These are phyloP conservation scores for Melangyna quadrimaculata DNA, from an alignment of 2,888 invertebrate genomes.

Conservation along the genomic window DNA sequence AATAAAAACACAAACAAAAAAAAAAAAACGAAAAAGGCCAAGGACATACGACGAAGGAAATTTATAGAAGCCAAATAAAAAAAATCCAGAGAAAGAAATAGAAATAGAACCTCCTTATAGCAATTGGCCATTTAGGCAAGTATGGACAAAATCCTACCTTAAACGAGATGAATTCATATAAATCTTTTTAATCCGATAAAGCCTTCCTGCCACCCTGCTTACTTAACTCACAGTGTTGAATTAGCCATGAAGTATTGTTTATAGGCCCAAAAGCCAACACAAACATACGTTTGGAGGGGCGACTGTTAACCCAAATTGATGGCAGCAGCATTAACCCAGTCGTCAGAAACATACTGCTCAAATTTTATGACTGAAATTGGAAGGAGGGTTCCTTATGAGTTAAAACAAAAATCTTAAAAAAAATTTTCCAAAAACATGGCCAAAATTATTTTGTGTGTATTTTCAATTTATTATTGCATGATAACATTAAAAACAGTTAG, in stretches of 20 bases:
- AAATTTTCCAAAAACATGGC: too few relatives aligned
- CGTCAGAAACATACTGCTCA: too few relatives aligned
- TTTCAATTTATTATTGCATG: too few relatives aligned
- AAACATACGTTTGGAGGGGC: too few relatives aligned
- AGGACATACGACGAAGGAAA: background rate
- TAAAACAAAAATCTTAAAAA: too few relatives aligned
- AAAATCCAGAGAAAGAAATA: background rate
- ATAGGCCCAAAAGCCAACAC: too few relatives aligned
- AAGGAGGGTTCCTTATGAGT: too few relatives aligned
- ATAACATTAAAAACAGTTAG: too few relatives aligned
- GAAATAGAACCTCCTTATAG: constrained; percentile 46
- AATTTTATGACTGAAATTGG: too few relatives aligned
- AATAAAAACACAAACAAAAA: constrained; percentile 8
- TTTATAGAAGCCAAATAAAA: background rate
- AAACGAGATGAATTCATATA: constrained; percentile 69
- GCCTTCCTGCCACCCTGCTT: background rate
- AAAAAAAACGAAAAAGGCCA: background rate
- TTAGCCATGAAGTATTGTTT: background rate
- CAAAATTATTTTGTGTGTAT: too few relatives aligned
- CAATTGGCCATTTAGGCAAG: constrained; percentile 69
- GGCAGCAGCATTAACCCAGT: too few relatives aligned
- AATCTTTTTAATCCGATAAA: constrained; percentile 69
- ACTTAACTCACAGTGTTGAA: background rate
- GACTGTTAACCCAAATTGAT: too few relatives aligned
- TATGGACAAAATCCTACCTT: constrained; percentile 69